A percentile compares a stretch with the other conserved stretches of the same genome.
These are phyloP conservation scores for Pteronotus mesoamericanus DNA, from an alignment of 2,797 vertebrate genomes.

Conservation along the genomic window DNA sequence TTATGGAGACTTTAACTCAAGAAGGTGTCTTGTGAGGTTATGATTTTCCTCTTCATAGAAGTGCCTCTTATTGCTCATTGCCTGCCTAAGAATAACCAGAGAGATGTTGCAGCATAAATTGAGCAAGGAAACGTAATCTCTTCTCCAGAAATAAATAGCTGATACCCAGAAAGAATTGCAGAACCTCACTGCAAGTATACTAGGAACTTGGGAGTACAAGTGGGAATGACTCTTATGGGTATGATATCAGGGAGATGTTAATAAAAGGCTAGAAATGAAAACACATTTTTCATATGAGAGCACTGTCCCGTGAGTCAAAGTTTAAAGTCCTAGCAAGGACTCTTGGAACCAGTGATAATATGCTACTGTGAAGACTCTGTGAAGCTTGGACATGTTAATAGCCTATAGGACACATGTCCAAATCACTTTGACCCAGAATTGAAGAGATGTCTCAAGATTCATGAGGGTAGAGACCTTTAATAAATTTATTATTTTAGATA, in stretches of 20 bases:
- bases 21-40: neutral
- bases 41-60: neutral
- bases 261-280: neutral
- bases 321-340: neutral
- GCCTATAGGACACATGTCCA: neutral
- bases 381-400: neutral
- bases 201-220: neutral
- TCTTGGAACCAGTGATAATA: neutral
- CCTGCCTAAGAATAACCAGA: neutral
- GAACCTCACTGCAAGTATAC: neutral
- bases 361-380: neutral
- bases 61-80: neutral
- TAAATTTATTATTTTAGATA: neutral
- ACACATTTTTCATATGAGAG: neutral
- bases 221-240: neutral
- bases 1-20: neutral
- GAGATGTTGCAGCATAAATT: neutral
- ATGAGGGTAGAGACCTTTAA: neutral
- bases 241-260: neutral
- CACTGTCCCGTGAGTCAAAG: neutral
- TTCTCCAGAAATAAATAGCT: neutral
- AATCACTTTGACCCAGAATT: neutral
- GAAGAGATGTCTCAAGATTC: neutral
- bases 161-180: neutral
- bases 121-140: neutral